Evolutionary conservation across 2,888 invertebrate species (phyloP).

Genomic region (Odontocolon sp.): DNA sequence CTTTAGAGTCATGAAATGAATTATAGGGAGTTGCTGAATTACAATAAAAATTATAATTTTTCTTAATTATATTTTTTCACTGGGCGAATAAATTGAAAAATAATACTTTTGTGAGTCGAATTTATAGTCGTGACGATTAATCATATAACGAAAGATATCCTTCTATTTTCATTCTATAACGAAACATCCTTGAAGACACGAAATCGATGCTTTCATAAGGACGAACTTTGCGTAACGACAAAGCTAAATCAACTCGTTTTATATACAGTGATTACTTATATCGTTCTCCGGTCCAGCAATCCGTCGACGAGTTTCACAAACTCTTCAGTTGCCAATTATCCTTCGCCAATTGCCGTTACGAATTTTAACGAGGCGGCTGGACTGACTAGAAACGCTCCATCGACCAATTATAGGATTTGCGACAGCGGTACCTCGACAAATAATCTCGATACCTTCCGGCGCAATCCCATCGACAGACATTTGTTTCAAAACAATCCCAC

Average conservation of each 20-base stretch:
- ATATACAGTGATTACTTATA: slow-evolving; percentile 23
- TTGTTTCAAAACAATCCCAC: background rate
- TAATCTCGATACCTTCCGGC: background rate
- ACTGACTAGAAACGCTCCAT: slow-evolving; percentile 18
- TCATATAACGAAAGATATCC: too few species aligned
- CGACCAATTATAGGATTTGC: slow-evolving; percentile 43
- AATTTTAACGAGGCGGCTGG: slow-evolving; percentile 54
- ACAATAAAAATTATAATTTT: background rate
- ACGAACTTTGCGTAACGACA: slow-evolving; percentile 40
- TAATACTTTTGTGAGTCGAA: too few species aligned
- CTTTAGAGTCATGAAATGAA: slow-evolving; percentile 28
- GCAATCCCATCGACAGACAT: background rate
- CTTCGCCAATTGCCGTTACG: slow-evolving; percentile 57
- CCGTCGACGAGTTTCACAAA: slow-evolving; percentile 57
- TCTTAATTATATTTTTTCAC: background rate
- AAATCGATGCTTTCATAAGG: slow-evolving; percentile 24
- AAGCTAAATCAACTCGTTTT: slow-evolving; percentile 13
- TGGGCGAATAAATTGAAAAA: too few species aligned
- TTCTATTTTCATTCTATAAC: background rate
- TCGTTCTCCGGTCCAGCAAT: slow-evolving; percentile 45
- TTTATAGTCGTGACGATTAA: too few species aligned
- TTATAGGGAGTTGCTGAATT: too few species aligned
- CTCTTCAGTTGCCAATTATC: slow-evolving; percentile 56
- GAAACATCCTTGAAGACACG: background rate
- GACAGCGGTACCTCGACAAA: slow-evolving; percentile 18